Percentiles rank a stretch among this genome's conserved stretches.
These are phyloP conservation scores for Arizona elegans DNA, from an alignment of 2,113 vertebrate genomes.

Conservation along the genomic window DNA sequence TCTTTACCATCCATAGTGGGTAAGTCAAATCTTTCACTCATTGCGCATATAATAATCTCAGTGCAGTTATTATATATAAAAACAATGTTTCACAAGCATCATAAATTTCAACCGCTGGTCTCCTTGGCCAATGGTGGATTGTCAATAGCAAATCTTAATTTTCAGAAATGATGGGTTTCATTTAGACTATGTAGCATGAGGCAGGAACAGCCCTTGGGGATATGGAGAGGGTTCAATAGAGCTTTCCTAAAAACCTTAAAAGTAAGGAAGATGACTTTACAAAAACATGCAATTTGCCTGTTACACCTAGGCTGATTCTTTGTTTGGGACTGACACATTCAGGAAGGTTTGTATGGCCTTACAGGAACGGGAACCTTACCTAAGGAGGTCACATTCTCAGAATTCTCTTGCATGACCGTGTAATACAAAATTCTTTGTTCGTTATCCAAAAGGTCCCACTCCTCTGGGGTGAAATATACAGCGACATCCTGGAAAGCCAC, in stretches of 20 bases:
- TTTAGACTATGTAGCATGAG: background rate
- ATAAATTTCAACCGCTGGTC: background rate
- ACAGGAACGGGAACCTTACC: background rate
- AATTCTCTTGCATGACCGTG: constrained; percentile 12
- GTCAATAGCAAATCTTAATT: background rate
- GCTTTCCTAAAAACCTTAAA: background rate
- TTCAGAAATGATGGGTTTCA: background rate
- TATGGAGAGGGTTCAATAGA: background rate
- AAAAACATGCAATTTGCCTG: background rate
- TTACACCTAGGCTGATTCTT: background rate
- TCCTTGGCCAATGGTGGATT: background rate
- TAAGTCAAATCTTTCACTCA: no score
- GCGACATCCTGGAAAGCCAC: constrained; percentile 9
- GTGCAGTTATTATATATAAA: no score
- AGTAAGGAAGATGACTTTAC: background rate
- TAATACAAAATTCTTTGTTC: constrained; percentile 13
- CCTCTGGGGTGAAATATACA: constrained; percentile 18
- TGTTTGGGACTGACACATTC: background rate
- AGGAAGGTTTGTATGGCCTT: background rate
- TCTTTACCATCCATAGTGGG: no score
- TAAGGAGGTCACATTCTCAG: background rate
- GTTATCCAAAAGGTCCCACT: constrained; percentile 12
- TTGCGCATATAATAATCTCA: no score
- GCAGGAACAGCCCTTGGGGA: background rate
- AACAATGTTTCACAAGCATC: no score